Evolutionary conservation across 2,888 invertebrate species (phyloP), one percentile per base, ranked within the genome.

Genomic region (Ochlodes sylvanus): DNA sequence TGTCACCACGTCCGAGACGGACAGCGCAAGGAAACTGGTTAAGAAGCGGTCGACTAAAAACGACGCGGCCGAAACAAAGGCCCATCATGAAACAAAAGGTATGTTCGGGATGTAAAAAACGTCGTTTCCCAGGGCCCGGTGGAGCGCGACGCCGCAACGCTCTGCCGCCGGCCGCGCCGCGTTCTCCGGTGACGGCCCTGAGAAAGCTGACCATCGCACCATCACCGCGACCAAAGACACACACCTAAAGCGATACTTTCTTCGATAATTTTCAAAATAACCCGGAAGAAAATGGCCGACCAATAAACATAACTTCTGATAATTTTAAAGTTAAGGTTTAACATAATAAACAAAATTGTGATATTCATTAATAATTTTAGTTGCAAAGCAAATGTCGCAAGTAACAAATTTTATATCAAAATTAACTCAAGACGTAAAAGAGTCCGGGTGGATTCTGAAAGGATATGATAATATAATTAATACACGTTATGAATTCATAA

Each of bases 141-240:
- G 75, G 69, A 73, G 77, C 79, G 77, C 75, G 76, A 72, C 79
- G 68, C 54, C 44, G 67, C 67, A 70, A 71, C 71, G 73, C 71
- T 71, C 9, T 10, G 38, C 38, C 38, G 38, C 10, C 60, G 64
- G 68, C 34, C 68, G 71, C n/a, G 60, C 66, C 63, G 69, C 72
- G 71, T 70, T 69, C 73, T 66, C 66, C 66, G 66, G 54, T 68
- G 71, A 69, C 74, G 75, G 73, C 69, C 75, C 75, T 76, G 75
- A 75, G 79, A 79, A 77, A 79, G 77, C 65, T 66, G 66, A 60
- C 60, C 66, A 27, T 14, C 52, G 6, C 21, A 4, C n/a, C 42
- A 12, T 47, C 44, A n/a, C n/a, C n/a, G n/a, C n/a, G 44, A n/a
- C 52, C 42, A 17, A 32, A 42, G 34, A 34, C 44, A 60, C 44